These are phyloP conservation scores for Pachyseris speciosa DNA, from an alignment of 64 coral and sea anemone species.

Conservation along the genomic window DNA sequence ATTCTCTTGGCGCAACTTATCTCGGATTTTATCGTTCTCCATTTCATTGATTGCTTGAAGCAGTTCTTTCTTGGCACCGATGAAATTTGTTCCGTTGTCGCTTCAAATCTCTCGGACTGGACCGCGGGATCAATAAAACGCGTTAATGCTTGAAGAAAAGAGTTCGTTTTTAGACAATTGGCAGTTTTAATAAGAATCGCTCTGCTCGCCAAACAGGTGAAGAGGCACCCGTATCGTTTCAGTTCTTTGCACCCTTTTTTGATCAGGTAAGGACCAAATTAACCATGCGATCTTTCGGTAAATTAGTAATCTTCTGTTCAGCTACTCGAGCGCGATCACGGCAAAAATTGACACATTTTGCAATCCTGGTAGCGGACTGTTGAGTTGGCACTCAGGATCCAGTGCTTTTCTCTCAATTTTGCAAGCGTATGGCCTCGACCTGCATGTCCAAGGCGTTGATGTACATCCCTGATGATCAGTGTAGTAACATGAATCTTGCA, in stretches of 20 bases:
- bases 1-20: no score
- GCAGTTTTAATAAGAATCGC: constrained; percentile 42
- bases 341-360: constrained; percentile 41
- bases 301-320: constrained; percentile 37
- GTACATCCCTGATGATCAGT: constrained; percentile 48
- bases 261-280: no score
- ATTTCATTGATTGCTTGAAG: no score
- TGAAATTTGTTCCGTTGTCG: constrained; percentile 1
- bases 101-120: no score
- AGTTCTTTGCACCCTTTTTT: no score
- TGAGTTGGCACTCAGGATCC: constrained; percentile 53
- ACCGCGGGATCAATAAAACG: constrained; percentile 32
- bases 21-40: no score
- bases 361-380: not conserved
- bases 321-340: not conserved
- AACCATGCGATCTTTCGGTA: constrained; percentile 10
- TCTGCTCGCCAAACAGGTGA: constrained; percentile 50
- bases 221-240: no score
- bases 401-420: constrained; percentile 42
- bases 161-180: constrained; percentile 24
- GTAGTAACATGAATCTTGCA: constrained; percentile 23
- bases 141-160: constrained; percentile 13
- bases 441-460: constrained; percentile 55
- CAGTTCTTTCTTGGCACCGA: constrained; percentile 8
- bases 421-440: constrained; percentile 41